Base-by-base conservation (phyloP, 2,888 invertebrate species). In the Drosophila buzzatii region DNA sequence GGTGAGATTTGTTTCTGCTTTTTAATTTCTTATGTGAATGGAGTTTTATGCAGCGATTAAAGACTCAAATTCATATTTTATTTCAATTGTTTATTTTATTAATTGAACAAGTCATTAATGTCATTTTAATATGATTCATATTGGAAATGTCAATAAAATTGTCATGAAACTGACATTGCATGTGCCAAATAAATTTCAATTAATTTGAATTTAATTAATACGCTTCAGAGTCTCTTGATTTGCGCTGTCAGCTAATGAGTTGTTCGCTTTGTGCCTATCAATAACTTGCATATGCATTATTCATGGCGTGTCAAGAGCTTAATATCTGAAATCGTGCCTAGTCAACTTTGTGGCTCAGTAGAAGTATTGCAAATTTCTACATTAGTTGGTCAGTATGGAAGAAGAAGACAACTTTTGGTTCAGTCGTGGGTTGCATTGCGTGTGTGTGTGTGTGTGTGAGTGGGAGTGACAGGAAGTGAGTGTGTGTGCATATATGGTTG, bases 331-430 rank as follows among this genome's bases (percentile, higher is more conserved):
- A 10, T 12, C 3, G 16, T 16, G 18, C 47, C 23, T 37, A 33
- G 27, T 39, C 16, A 45, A 72, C 20, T 47, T 33, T 53, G 14
- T 10, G 56, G 20, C 4, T 27, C 35, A 18, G 16, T n/a, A 27
- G 39, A 23, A 31, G 20, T 35, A 55, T 33, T 49, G 55, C 12
- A 42, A 56, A 49, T 31, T 10, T 33, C 4, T 5, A 33, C 41
- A 41, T 45, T 56, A 65, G 51, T 35, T 49, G 23, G 9, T 23
- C 52, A 49, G 18, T 44, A 39, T 53, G 37, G 61, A 67, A 52
- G 75, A 82, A 70, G 63, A 67, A 57, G 61, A 70, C 66, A 79
- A 69, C 61, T 71, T 72, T 41, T 20, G 14, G 77, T 55, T 53
- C 59, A 59, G 72, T 61, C 64, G 44, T 51, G 58, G 8, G 35